These are phyloP conservation scores for Druon quercuslanigerum DNA, from an alignment of 1,140 invertebrate genomes.

Conservation along the genomic window DNA sequence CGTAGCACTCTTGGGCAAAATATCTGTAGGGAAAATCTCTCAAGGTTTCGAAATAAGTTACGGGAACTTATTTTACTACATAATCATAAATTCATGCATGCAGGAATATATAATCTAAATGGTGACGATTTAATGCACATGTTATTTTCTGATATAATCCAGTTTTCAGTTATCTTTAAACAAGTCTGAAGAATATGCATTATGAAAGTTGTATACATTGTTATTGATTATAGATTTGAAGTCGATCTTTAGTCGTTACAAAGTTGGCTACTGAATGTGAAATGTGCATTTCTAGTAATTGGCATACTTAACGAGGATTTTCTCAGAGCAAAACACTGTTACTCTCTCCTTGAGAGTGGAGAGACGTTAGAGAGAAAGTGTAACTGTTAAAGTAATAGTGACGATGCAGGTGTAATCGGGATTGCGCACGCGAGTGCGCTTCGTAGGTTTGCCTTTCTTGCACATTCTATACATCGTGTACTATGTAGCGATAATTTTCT, in stretches of 20 bases:
- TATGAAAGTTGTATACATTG: slow-evolving; percentile 33
- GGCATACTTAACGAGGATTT: slow-evolving; percentile 50
- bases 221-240: no score
- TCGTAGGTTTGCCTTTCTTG: slow-evolving; percentile 29
- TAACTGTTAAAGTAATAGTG: slow-evolving; percentile 72
- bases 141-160: neutral
- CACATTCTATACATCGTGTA: slow-evolving; percentile 3
- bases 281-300: slow-evolving; percentile 42
- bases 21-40: neutral
- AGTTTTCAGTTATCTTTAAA: neutral
- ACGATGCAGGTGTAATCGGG: slow-evolving; percentile 71
- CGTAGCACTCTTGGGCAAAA: neutral
- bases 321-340: slow-evolving; percentile 49
- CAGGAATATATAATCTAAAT: neutral
- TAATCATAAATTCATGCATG: no score
- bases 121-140: neutral
- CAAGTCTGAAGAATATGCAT: neutral
- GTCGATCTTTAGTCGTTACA: neutral
- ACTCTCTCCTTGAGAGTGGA: slow-evolving; percentile 59
- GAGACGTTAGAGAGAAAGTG: slow-evolving; percentile 69
- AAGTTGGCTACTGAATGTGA: slow-evolving; percentile 45
- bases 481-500: slow-evolving; percentile 10
- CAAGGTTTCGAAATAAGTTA: neutral
- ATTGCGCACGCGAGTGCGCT: slow-evolving; percentile 65
- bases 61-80: no score